A percentile compares a stretch with the other conserved stretches of the same genome.
These are phyloP conservation scores for Pitta sordida DNA, from an alignment of 2,113 vertebrate genomes.

Conservation along the genomic window DNA sequence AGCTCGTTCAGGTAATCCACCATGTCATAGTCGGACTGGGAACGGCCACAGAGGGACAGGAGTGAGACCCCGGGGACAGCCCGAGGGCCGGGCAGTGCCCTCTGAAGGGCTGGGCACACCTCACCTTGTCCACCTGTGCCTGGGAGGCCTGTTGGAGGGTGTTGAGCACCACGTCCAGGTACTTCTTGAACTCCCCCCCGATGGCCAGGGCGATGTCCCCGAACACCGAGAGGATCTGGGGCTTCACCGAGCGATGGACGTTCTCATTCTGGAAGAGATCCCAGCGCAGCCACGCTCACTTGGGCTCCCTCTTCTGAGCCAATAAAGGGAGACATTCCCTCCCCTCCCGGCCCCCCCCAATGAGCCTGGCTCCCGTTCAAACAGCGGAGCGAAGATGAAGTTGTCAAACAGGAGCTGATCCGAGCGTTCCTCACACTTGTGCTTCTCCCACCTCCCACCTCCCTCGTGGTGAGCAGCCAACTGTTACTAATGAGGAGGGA, in stretches of 20 bases:
- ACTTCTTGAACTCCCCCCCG: slow-evolving; percentile 98
- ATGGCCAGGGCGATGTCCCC: slow-evolving; percentile 97
- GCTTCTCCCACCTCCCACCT: slow-evolving; percentile 45
- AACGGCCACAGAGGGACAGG: background rate
- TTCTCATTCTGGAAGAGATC: slow-evolving; percentile 87
- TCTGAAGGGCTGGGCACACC: background rate
- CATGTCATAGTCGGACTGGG: slow-evolving; percentile 97
- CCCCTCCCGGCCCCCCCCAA: too few species aligned
- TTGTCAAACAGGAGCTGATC: slow-evolving; percentile 13
- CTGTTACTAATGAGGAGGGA: background rate
- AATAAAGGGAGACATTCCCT: background rate
- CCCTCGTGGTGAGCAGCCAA: background rate
- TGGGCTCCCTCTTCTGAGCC: background rate
- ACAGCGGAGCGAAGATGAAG: background rate
- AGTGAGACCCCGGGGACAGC: background rate
- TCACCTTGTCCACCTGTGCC: slow-evolving; percentile 96
- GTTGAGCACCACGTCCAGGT: slow-evolving; percentile 93
- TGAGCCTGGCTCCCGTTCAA: background rate
- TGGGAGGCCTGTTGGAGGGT: slow-evolving; percentile 96
- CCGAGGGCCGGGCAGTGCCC: background rate
- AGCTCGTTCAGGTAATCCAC: slow-evolving; percentile 98
- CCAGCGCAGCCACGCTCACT: background rate
- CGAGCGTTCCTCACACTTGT: background rate
- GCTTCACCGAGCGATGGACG: slow-evolving; percentile 96
- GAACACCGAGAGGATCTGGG: slow-evolving; percentile 96